A percentile compares a stretch with the other conserved stretches of the same genome.
phyloP scores from a whole-genome alignment of 2,113 vertebrate species.

The Nesogale talazaci region DNA sequence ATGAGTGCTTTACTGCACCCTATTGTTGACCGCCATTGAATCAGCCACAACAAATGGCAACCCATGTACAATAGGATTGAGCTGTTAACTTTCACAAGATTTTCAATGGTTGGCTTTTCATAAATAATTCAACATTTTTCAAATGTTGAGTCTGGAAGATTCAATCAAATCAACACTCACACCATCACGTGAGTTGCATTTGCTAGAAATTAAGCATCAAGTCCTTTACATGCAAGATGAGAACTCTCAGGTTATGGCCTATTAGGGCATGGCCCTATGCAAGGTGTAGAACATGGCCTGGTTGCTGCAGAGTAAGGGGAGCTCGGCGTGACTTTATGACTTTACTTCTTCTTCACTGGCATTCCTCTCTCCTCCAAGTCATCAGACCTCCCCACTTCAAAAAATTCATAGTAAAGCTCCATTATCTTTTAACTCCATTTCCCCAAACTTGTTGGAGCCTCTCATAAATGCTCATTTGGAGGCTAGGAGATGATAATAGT shows the following conservation, averaged over 20 bases:
- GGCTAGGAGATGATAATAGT: neutral
- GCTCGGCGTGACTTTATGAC: neutral
- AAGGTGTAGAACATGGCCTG: neutral
- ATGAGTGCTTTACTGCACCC: too few species aligned
- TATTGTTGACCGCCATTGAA: neutral
- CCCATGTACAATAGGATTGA: neutral
- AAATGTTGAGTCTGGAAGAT: neutral
- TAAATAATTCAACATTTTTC: neutral
- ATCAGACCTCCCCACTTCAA: neutral
- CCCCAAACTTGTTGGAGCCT: too few species aligned
- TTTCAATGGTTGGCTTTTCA: too few species aligned
- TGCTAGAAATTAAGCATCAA: neutral
- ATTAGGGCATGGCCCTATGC: neutral
- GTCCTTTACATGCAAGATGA: neutral
- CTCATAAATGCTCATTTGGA: too few species aligned
- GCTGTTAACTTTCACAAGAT: neutral
- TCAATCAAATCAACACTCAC: neutral
- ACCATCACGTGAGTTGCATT: neutral
- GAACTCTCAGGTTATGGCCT: neutral
- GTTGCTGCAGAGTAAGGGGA: neutral
- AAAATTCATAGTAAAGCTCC: too few species aligned
- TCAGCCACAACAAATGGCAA: neutral
- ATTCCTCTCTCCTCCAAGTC: neutral
- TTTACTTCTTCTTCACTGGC: neutral
- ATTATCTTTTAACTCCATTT: too few species aligned